A percentile compares a stretch with the other conserved stretches of the same genome.
phyloP scores from a whole-genome alignment of 2,888 invertebrate species.

The Chirona hameri region DNA sequence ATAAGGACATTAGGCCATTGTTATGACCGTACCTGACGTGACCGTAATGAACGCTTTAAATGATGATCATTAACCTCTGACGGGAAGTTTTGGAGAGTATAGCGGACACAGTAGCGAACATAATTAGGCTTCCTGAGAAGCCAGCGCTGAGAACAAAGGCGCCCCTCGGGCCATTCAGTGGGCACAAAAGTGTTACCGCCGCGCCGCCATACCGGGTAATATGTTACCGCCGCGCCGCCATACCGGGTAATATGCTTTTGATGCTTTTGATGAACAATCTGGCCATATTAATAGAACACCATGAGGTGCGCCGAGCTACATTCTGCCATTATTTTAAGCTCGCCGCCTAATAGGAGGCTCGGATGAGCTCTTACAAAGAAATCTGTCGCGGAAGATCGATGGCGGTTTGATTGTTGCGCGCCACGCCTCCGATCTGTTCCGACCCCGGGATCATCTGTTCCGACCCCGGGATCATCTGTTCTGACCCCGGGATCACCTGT shows the following conservation, averaged over 20 bases:
- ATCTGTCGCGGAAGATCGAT: neutral
- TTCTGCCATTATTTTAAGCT: neutral
- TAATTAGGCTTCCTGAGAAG: constrained; percentile 23
- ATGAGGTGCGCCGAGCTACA: neutral
- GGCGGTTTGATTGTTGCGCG: too few species aligned
- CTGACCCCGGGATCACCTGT: too few species aligned
- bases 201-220: neutral
- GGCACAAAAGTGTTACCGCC: constrained; percentile 3
- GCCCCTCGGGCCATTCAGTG: neutral
- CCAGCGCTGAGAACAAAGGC: neutral
- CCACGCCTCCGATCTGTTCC: too few species aligned
- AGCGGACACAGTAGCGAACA: constrained; percentile 3
- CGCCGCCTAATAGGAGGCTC: neutral
- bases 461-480: too few species aligned
- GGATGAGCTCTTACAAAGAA: neutral
- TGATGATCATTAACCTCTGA: constrained; percentile 9
- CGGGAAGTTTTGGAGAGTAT: constrained; percentile 5
- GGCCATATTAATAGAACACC: neutral
- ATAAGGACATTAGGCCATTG: constrained; percentile 3
- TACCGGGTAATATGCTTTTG: neutral
- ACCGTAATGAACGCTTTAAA: constrained; percentile 27
- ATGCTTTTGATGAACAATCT: constrained; percentile 27
- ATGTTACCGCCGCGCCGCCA: neutral
- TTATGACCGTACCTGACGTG: neutral
- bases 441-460: too few species aligned